phyloP scores from a whole-genome alignment of 2,888 invertebrate species.

The Papilio gigon region DNA sequence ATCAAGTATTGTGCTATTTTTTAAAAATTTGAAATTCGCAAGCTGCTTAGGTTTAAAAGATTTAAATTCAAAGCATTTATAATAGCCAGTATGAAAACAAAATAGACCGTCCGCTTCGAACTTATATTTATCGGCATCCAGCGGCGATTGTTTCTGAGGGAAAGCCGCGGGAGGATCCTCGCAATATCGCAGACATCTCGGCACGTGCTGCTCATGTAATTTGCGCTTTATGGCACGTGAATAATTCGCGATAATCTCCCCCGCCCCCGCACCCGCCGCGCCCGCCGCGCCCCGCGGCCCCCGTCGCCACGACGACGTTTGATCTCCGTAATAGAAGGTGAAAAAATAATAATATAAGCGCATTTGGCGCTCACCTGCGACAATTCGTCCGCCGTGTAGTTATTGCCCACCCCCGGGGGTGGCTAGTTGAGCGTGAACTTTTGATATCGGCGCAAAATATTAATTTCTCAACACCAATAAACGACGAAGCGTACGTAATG shows the following conservation, averaged over 20 bases:
- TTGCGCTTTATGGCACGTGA: conserved; percentile 79
- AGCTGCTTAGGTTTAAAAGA: neutral
- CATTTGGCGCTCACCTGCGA: conserved; percentile 75
- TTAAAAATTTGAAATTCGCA: neutral
- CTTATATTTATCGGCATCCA: conserved; percentile 50
- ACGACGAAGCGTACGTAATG: conserved; percentile 74
- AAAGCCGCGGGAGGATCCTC: conserved; percentile 54
- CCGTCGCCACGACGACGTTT: conserved; percentile 73
- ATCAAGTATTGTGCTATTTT: neutral
- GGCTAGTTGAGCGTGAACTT: conserved; percentile 81
- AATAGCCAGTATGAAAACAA: neutral
- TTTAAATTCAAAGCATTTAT: neutral
- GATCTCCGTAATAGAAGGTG: conserved; percentile 68
- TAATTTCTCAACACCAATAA: conserved; percentile 80
- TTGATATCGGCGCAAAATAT: conserved; percentile 81
- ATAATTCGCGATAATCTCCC: conserved; percentile 75
- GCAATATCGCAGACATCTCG: conserved; percentile 66
- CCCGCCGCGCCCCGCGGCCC: conserved; percentile 46
- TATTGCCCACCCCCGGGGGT: conserved; percentile 72
- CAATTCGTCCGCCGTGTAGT: conserved; percentile 73
- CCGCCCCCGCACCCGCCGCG: conserved; percentile 42
- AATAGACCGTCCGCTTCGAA: conserved; percentile 19
- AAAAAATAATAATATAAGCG: conserved; percentile 79
- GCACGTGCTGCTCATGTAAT: conserved; percentile 75
- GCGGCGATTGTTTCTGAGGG: conserved; percentile 63